Evolutionary conservation across 1,140 invertebrate genomes (phyloP).

Genomic region (Calycopis cecrops): DNA sequence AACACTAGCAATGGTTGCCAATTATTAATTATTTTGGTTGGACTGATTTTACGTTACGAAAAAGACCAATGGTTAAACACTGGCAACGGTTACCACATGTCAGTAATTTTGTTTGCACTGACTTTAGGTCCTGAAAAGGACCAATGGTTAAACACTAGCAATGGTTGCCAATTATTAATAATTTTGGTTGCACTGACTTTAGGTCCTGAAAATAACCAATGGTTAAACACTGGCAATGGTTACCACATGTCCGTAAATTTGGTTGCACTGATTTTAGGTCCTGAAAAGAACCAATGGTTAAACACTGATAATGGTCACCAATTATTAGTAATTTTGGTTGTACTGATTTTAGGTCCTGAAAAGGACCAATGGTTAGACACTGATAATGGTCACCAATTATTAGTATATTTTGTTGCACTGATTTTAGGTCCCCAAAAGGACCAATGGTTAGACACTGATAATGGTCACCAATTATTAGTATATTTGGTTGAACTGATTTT

Average conservation of each 20-base stretch:
- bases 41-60: no score
- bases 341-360: constrained; percentile 13
- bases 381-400: not conserved
- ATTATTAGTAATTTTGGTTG: not conserved
- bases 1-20: no score
- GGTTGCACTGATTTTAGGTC: not conserved
- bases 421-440: not conserved
- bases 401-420: no score
- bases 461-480: not conserved
- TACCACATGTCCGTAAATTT: not conserved
- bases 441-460: not conserved
- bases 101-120: no score
- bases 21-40: no score
- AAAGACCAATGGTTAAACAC: no score
- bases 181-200: not conserved
- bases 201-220: not conserved
- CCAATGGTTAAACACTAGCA: no score
- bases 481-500: constrained; percentile 18
- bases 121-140: no score
- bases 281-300: no score
- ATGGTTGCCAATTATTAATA: not conserved
- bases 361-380: constrained; percentile 7
- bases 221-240: no score
- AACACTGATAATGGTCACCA: no score
- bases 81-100: no score